Evolutionary conservation across 2,113 vertebrate species (phyloP).

Genomic region (Alectura lathami): DNA sequence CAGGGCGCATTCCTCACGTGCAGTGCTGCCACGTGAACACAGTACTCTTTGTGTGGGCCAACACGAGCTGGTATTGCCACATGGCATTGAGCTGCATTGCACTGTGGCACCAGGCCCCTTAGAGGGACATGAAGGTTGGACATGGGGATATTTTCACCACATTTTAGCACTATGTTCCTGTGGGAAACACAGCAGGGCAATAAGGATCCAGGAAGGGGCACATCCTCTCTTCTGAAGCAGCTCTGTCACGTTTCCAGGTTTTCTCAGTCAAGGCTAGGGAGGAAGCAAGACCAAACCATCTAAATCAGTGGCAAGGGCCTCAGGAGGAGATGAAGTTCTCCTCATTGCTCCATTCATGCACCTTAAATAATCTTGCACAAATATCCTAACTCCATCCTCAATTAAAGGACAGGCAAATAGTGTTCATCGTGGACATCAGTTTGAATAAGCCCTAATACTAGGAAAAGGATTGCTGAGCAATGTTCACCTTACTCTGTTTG

Average conservation of each 20-base stretch:
- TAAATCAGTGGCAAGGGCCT: not conserved
- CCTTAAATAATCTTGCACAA: not conserved
- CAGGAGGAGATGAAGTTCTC: not conserved
- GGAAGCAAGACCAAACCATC: not conserved
- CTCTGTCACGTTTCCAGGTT: not conserved
- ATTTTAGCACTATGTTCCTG: not conserved
- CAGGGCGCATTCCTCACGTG: not conserved
- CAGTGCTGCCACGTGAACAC: fast-evolving
- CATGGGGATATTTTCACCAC: not conserved
- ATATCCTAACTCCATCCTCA: not conserved
- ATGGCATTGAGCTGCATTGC: not conserved
- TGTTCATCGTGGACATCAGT: not conserved
- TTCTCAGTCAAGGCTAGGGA: not conserved
- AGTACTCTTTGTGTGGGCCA: fast-evolving
- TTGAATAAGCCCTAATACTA: not conserved
- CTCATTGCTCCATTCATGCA: not conserved
- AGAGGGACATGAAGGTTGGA: not conserved
- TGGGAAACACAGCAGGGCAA: not conserved
- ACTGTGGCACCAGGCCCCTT: not conserved
- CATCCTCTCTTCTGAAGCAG: not conserved
- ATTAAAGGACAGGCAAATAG: not conserved
- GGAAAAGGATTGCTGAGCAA: not conserved
- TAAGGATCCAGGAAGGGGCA: not conserved
- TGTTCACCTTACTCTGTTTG: not conserved
- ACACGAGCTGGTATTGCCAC: not conserved